These are phyloP conservation scores for Ganaspis sp. DNA, from an alignment of 1,140 invertebrate genomes.

Conservation along the genomic window DNA sequence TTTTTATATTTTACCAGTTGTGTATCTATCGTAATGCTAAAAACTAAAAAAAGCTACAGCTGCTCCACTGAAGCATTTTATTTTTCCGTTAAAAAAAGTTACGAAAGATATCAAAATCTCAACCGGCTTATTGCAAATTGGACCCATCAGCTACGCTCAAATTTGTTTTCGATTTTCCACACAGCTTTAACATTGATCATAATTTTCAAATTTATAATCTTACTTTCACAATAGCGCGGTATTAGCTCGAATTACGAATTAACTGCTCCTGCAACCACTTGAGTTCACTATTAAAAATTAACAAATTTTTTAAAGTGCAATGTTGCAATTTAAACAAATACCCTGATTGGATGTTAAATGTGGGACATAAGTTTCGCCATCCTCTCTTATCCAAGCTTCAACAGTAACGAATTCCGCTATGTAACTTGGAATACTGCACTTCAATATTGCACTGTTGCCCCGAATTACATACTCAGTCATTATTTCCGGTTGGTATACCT, in stretches of 20 bases:
- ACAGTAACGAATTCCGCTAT: conserved; percentile 91
- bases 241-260: neutral
- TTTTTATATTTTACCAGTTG: too few species aligned
- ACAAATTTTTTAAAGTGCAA: too few species aligned
- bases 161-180: too few species aligned
- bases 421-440: conserved; percentile 91
- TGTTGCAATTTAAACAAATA: conserved; percentile 46
- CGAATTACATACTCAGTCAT: conserved; percentile 91
- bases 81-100: too few species aligned
- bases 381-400: conserved; percentile 87
- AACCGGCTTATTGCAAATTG: too few species aligned
- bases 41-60: too few species aligned
- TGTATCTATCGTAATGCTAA: too few species aligned
- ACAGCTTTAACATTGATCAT: too few species aligned
- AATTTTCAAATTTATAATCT: neutral
- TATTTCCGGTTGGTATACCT: conserved; percentile 88
- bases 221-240: neutral
- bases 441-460: conserved; percentile 91
- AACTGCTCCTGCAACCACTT: neutral
- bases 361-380: conserved; percentile 82
- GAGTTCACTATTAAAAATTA: too few species aligned
- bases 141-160: too few species aligned
- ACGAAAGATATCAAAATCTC: too few species aligned
- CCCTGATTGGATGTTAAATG: conserved; percentile 67
- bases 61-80: too few species aligned